These are phyloP conservation scores for Tetragonula carbonaria DNA, from an alignment of 2,888 invertebrate genomes.

Conservation along the genomic window DNA sequence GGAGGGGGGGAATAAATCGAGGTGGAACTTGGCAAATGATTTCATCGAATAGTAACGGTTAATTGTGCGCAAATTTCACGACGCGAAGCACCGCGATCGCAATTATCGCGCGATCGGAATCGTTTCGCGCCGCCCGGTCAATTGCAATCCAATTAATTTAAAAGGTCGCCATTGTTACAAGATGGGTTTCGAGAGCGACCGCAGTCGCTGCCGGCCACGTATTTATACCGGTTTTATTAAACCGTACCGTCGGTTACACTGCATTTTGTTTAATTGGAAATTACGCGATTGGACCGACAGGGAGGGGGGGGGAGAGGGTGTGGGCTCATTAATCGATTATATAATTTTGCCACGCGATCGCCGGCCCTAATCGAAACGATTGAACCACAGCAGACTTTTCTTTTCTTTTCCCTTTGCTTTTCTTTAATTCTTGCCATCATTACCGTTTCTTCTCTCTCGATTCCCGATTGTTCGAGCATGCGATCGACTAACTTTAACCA, in stretches of 20 bases:
- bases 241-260: slow-evolving; percentile 2
- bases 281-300: slow-evolving; percentile 12
- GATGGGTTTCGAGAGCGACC: slow-evolving; percentile 12
- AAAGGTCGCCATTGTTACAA: slow-evolving; percentile 41
- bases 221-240: slow-evolving; percentile 43
- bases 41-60: background rate
- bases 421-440: background rate
- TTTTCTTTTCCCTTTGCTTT: background rate
- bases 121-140: background rate
- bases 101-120: slow-evolving; percentile 21
- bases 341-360: slow-evolving; percentile 2
- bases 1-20: background rate
- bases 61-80: background rate
- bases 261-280: slow-evolving; percentile 45
- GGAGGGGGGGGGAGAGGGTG: too few relatives aligned
- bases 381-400: background rate
- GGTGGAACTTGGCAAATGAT: background rate
- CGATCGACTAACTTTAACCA: too few relatives aligned
- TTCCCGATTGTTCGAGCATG: background rate
- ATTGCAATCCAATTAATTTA: slow-evolving; percentile 51
- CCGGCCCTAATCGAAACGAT: slow-evolving; percentile 11
- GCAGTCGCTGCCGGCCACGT: background rate
- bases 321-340: slow-evolving; percentile 23
- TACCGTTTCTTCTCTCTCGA: background rate
- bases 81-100: background rate